phyloP scores from a whole-genome alignment of 1,140 invertebrate species.

The Orchesella cincta region DNA sequence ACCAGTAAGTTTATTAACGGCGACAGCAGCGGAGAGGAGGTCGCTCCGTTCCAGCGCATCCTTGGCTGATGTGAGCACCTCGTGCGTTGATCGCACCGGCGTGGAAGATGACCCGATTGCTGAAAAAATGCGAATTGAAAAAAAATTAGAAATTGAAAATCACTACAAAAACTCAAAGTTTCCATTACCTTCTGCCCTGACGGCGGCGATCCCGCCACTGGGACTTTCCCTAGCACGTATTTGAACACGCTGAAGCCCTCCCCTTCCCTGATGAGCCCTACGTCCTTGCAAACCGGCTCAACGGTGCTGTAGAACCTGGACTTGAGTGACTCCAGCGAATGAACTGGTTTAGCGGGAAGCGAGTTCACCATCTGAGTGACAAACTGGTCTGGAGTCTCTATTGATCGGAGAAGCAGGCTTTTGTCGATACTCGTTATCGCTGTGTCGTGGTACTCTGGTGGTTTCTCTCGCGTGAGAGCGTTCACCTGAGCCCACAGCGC shows the following conservation, averaged over 20 bases:
- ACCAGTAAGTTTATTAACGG: slow-evolving; percentile 43
- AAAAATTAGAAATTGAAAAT: not conserved
- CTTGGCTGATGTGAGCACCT: slow-evolving; percentile 39
- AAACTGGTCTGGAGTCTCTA: slow-evolving; percentile 40
- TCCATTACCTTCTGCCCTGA: not conserved
- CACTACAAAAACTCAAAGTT: not conserved
- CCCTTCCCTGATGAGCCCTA: not conserved
- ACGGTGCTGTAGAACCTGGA: slow-evolving; percentile 42
- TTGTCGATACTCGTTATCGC: not conserved
- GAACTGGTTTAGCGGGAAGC: slow-evolving; percentile 38
- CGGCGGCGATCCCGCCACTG: not conserved
- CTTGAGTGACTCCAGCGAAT: slow-evolving; percentile 34
- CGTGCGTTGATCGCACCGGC: slow-evolving; percentile 31
- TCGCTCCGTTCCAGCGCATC: slow-evolving; percentile 43
- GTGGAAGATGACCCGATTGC: not conserved
- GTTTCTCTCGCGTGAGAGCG: slow-evolving; percentile 40
- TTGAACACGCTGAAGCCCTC: not conserved
- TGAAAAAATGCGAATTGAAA: not conserved
- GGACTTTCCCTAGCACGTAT: slow-evolving; percentile 29
- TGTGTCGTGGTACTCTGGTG: not conserved
- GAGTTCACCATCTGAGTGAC: slow-evolving; percentile 38
- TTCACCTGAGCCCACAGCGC: slow-evolving; percentile 47
- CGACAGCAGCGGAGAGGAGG: slow-evolving; percentile 39
- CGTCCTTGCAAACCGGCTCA: slow-evolving; percentile 39
- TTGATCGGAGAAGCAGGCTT: slow-evolving; percentile 15